Evolutionary conservation across 1,140 invertebrate species (phyloP).

Genomic region (Euborellia annulipes): DNA sequence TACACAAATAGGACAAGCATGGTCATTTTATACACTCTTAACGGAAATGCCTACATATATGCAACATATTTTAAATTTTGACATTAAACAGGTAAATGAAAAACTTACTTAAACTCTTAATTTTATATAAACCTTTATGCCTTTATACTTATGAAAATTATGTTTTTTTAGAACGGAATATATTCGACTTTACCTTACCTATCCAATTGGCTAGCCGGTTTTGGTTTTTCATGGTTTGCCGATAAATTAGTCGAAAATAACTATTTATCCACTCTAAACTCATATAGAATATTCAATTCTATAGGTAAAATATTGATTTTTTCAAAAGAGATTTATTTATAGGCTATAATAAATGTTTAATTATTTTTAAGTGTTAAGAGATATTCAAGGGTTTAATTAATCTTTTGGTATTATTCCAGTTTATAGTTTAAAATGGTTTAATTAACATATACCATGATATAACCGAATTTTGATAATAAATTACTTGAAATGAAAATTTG

Average conservation of each 20-base stretch:
- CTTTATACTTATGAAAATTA: constrained; percentile 1
- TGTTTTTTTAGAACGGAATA: constrained; percentile 17
- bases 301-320: no score
- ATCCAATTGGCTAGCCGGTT: constrained; percentile 45
- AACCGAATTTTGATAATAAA: no score
- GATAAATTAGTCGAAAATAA: constrained; percentile 47
- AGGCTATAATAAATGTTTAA: no score
- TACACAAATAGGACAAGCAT: constrained; percentile 81
- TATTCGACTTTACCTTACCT: constrained; percentile 19
- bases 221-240: constrained; percentile 49
- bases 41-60: constrained; percentile 90
- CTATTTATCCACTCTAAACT: constrained; percentile 42
- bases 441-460: no score
- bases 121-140: background rate
- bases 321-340: no score
- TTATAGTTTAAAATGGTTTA: no score
- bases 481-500: no score
- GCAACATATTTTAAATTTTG: constrained; percentile 76
- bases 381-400: no score
- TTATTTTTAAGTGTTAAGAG: no score
- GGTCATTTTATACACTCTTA: constrained; percentile 89
- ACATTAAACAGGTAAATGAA: constrained; percentile 57
- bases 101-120: background rate
- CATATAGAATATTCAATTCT: constrained; percentile 61
- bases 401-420: no score